Evolutionary conservation across 2,797 vertebrate genomes (phyloP), one percentile per base, ranked within the genome.

Genomic region (Periophthalmus magnuspinnatus): DNA sequence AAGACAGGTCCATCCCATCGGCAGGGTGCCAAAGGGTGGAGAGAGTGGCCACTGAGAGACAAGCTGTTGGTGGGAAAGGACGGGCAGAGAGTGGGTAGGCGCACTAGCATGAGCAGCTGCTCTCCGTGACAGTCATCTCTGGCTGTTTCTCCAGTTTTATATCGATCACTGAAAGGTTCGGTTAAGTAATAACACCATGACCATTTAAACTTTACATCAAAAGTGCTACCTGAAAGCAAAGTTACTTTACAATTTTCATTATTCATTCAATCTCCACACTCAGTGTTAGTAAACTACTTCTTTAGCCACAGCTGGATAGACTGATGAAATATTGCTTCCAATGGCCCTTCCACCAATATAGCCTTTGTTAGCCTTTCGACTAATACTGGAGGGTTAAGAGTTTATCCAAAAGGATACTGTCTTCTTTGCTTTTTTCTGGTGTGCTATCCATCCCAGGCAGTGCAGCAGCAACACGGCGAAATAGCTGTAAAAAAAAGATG

Each of bases 91-190:
- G 91, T 79, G 71, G 70, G 70, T 50, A 85, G 84, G 76, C 87
- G 85, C 93, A 93, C 95, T 96, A 96, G 94, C 94, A 96, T 69
- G 94, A 97, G 92, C 95, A 97, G 87, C 95, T 95, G 70, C 94
- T 96, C 93, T 97, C 95, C 21, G 95, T 96, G 64, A 97, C 95
- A 19, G 94, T 95, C 91, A 96, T 93, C 90, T 96, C 95, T 2
- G 94, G 94, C 71, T 95, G 94, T 74, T 95, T 95, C 92, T 95
- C 95, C 94, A 97, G 90, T 90, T 97, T 95, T 91, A 96, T 98
- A 91, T 98, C 94, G 65, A 96, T 95, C 94, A 95, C 95, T 97
- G 84, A 83, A 69, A 75, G 70, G 62, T 11, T 8, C 0, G 61
- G 92, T 95, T 92, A 96, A 96, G 93, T 78, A 91, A 88, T 34